Conservation (phyloP, 2,888 invertebrate genomes). For the Diaperis boleti region DNA sequence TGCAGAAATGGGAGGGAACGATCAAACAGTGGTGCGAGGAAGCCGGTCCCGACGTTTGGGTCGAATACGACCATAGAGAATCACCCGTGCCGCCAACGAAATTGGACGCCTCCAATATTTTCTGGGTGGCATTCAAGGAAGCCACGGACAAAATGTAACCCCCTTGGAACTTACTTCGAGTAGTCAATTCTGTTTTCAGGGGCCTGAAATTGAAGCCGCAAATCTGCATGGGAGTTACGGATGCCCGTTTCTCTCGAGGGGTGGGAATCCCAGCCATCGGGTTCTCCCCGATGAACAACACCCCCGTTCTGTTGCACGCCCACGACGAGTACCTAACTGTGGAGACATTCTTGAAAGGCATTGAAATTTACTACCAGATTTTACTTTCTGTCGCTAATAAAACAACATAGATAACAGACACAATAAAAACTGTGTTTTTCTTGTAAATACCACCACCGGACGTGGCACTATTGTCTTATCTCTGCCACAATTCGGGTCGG, state of each 20-base stretch:
- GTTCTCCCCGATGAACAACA: constrained; percentile 91
- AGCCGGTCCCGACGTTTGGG: constrained; percentile 71
- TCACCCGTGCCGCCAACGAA: constrained; percentile 67
- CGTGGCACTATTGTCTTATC: background rate
- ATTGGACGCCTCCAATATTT: constrained; percentile 69
- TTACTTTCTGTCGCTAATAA: background rate
- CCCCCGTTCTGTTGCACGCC: constrained; percentile 86
- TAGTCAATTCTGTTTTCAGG: constrained; percentile 64
- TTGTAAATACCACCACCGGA: too few relatives aligned
- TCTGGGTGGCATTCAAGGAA: constrained; percentile 72
- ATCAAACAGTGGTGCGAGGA: constrained; percentile 67
- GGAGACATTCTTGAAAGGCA: constrained; percentile 81
- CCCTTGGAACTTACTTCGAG: background rate
- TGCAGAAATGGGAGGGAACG: constrained; percentile 71
- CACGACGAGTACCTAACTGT: constrained; percentile 88
- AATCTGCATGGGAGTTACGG: constrained; percentile 92
- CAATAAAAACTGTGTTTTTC: background rate
- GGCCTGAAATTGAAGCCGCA: constrained; percentile 75
- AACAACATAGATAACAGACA: background rate
- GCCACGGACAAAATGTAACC: constrained; percentile 66
- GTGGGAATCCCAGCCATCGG: constrained; percentile 87
- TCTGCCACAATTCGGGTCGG: background rate
- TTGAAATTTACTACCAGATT: constrained; percentile 80
- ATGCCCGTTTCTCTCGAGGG: constrained; percentile 84
- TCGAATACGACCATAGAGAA: constrained; percentile 70